phyloP scores from a whole-genome alignment of 2,113 vertebrate species.

The Hippoglossus stenolepis region DNA sequence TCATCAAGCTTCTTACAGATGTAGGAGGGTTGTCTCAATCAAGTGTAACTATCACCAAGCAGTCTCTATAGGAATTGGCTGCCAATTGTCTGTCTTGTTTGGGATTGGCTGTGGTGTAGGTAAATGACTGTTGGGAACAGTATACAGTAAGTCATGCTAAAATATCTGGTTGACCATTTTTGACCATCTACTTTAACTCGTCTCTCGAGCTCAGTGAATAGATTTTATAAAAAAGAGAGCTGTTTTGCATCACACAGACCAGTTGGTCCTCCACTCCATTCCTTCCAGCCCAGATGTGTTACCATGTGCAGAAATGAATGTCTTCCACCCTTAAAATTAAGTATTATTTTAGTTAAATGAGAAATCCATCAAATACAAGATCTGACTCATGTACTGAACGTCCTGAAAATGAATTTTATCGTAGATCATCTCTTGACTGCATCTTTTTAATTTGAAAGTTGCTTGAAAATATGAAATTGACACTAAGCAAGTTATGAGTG shows the following conservation, averaged over 20 bases:
- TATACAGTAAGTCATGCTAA: constrained; percentile 10
- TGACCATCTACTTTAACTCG: not conserved
- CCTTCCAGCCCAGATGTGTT: not conserved
- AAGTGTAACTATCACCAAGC: constrained; percentile 26
- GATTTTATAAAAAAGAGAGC: not conserved
- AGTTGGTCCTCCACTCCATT: not conserved
- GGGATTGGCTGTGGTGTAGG: constrained; percentile 23
- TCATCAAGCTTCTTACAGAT: constrained; percentile 8
- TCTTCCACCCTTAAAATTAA: not conserved
- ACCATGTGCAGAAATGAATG: not conserved
- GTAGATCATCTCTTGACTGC: not conserved
- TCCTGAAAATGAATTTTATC: not conserved
- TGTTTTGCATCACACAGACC: not conserved
- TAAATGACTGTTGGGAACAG: constrained; percentile 31
- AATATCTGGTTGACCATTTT: too few relatives aligned
- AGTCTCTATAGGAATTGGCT: constrained; percentile 32
- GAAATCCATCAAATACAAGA: not conserved
- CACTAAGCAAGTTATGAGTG: not conserved
- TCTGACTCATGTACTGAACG: not conserved
- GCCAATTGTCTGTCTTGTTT: constrained; percentile 33
- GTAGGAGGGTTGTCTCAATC: constrained; percentile 16
- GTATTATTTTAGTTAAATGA: not conserved
- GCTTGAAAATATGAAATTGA: too few relatives aligned
- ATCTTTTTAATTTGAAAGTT: too few relatives aligned
- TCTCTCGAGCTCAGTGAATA: not conserved